These are phyloP conservation scores for Drosophila biarmipes DNA, from an alignment of 1,140 invertebrate genomes.

Conservation along the genomic window DNA sequence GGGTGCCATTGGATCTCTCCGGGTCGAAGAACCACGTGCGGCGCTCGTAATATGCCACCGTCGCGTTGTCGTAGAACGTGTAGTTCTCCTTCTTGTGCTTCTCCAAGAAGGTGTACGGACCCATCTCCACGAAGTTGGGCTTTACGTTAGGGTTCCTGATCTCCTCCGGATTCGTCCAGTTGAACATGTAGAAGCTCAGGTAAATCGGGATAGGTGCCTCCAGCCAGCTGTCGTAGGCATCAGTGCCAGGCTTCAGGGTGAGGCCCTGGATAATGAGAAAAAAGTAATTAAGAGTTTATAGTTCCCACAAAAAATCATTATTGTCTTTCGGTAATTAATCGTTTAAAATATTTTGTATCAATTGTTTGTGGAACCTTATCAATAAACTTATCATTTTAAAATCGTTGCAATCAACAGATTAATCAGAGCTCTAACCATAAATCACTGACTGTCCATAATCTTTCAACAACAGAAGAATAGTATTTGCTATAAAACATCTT, in stretches of 20 bases:
- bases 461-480: not conserved
- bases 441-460: not conserved
- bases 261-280: constrained; percentile 85
- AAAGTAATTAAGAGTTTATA: not conserved
- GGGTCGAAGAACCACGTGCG: constrained; percentile 90
- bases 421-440: not conserved
- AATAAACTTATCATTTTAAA: no score
- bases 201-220: constrained; percentile 91
- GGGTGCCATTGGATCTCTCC: constrained; percentile 89
- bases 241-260: constrained; percentile 86
- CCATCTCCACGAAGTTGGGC: constrained; percentile 88
- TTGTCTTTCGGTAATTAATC: no score
- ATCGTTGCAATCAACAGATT: not conserved
- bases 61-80: constrained; percentile 91
- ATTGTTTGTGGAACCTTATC: no score
- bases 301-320: no score
- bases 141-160: constrained; percentile 86
- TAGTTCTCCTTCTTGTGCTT: constrained; percentile 87
- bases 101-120: constrained; percentile 88
- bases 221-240: constrained; percentile 89
- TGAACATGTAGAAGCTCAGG: constrained; percentile 92
- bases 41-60: constrained; percentile 91
- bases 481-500: not conserved
- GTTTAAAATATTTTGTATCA: no score
- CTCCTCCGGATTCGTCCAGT: constrained; percentile 92